Conservation (phyloP, 2,888 invertebrate species). For the Sminthurinus aureus region DNA sequence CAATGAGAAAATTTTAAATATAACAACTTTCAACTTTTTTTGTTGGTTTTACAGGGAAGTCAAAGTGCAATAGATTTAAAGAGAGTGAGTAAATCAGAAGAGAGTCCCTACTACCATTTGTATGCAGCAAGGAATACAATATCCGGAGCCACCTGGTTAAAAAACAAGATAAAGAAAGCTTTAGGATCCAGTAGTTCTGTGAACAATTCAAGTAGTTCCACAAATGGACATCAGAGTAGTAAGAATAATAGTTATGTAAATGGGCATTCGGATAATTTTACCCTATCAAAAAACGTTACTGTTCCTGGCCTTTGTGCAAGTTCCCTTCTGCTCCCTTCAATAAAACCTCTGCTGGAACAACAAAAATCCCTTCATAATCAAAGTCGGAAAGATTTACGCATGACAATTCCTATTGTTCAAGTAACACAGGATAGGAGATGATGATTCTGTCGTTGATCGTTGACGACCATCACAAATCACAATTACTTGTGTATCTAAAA, state of each 20-base stretch:
- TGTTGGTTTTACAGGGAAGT: conserved; percentile 33
- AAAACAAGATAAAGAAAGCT: conserved; percentile 57
- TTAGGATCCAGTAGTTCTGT: conserved; percentile 47
- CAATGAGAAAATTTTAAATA: background rate
- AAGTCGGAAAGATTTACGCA: background rate
- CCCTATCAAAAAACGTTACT: conserved; percentile 48
- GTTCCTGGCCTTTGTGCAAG: conserved; percentile 55
- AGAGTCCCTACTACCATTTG: conserved; percentile 53
- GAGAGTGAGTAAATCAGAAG: conserved; percentile 46
- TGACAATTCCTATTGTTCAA: conserved; percentile 55
- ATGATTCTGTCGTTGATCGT: conserved; percentile 17
- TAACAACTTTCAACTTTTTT: background rate
- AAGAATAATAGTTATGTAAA: conserved; percentile 23
- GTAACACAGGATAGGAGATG: conserved; percentile 54
- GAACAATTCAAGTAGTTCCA: background rate
- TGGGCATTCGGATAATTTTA: conserved; percentile 36
- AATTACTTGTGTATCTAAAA: too few relatives aligned
- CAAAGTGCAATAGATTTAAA: conserved; percentile 49
- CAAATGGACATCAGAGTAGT: conserved; percentile 25
- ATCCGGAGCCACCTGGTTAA: conserved; percentile 57
- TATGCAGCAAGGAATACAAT: conserved; percentile 48
- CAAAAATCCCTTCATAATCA: conserved; percentile 41
- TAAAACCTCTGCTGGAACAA: conserved; percentile 54
- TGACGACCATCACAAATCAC: too few relatives aligned
- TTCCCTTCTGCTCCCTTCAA: conserved; percentile 52